phyloP scores from a whole-genome alignment of 2,113 vertebrate species.

The Gadus macrocephalus region DNA sequence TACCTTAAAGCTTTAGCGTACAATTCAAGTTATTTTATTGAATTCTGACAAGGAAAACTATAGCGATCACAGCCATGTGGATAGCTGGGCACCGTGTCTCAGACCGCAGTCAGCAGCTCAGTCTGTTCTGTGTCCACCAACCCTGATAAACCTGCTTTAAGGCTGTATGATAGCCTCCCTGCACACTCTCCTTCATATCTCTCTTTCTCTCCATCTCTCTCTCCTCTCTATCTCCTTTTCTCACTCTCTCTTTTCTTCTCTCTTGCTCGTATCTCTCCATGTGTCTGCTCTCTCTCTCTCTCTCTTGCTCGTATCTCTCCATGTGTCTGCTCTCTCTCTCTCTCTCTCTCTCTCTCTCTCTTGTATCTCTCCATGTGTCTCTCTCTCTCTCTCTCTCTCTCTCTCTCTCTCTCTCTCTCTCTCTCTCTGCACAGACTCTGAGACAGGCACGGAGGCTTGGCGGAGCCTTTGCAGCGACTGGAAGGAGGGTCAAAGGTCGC shows the following conservation, averaged over 20 bases:
- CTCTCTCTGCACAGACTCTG: conserved; percentile 49
- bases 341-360: conserved; percentile 50
- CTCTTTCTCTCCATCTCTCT: conserved; percentile 33
- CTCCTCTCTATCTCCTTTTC: too few species aligned
- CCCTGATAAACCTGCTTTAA: conserved; percentile 52
- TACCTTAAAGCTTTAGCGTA: too few species aligned
- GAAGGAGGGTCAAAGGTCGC: conserved; percentile 77
- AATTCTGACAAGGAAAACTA: conserved; percentile 41
- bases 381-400: not conserved
- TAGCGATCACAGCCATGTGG: not conserved
- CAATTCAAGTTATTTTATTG: conserved; percentile 40
- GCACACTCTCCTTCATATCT: conserved; percentile 29
- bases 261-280: conserved; percentile 11
- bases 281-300: conserved; percentile 12
- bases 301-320: conserved; percentile 2
- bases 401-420: conserved; percentile 31
- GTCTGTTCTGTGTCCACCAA: conserved; percentile 31
- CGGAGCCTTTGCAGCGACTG: conserved; percentile 51
- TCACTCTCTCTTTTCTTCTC: too few species aligned
- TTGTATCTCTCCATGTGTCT: conserved; percentile 3
- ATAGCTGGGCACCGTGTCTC: conserved; percentile 21
- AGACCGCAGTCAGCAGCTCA: conserved; percentile 40
- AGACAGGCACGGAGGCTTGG: conserved; percentile 52
- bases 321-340: conserved; percentile 19
- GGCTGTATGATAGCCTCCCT: too few species aligned